Evolutionary conservation across 1,140 invertebrate genomes (phyloP).

Genomic region (Cylas formicarius): DNA sequence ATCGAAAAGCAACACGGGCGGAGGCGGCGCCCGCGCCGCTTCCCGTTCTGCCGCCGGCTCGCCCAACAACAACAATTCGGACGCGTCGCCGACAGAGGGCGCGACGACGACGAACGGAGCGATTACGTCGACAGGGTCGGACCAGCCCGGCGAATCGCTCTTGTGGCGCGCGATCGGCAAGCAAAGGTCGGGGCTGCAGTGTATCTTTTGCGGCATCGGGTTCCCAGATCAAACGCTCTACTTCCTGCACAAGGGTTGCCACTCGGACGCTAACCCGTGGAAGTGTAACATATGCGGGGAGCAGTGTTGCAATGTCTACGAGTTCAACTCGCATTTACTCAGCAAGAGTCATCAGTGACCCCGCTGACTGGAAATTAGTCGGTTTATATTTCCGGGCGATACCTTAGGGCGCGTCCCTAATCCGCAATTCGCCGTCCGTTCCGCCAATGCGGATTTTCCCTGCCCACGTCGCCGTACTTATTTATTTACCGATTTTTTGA

Average conservation of each 20-base stretch:
- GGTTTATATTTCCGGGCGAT: no score
- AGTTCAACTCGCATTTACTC: constrained; percentile 93
- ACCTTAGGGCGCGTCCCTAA: no score
- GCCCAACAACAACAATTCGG: constrained; percentile 32
- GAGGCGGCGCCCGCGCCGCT: constrained; percentile 32
- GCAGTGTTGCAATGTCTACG: constrained; percentile 86
- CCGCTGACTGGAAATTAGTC: no score
- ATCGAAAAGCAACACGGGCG: constrained; percentile 45
- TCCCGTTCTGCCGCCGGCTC: constrained; percentile 30
- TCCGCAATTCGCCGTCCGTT: no score
- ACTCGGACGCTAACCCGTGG: constrained; percentile 94
- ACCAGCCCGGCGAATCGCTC: constrained; percentile 41
- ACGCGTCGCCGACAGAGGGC: constrained; percentile 34
- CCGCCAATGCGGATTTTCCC: no score
- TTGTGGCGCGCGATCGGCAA: constrained; percentile 37
- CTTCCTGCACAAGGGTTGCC: constrained; percentile 94
- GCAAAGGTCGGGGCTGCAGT: constrained; percentile 44
- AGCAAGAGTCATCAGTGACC: constrained; percentile 80
- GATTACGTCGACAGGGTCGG: constrained; percentile 57
- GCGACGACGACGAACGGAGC: constrained; percentile 50
- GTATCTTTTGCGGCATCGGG: constrained; percentile 84
- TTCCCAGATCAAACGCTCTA: constrained; percentile 94
- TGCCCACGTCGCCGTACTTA: no score
- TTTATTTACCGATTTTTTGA: no score
- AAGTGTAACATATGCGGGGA: constrained; percentile 96